Evolutionary conservation across 1,140 invertebrate genomes (phyloP), one percentile per base, ranked within the genome.

Genomic region (Zaprionus gabonicus): DNA sequence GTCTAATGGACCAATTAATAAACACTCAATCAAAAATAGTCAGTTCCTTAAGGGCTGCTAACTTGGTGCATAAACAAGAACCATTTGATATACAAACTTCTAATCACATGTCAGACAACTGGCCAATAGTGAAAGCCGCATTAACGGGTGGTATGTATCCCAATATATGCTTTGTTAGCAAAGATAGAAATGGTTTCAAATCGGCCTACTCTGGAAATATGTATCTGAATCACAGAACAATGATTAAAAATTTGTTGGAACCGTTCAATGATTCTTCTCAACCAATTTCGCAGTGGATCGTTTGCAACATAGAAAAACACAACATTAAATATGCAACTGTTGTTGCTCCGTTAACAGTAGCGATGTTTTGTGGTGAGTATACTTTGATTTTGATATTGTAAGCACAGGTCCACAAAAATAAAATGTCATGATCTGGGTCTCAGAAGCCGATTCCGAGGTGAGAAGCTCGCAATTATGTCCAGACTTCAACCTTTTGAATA

Each of bases 51-150:
- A 94, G 97, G 71, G 96, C 97, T 0, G 95, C 96, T 0, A 96
- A 97, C 6, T 96, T 99, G 82, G 95, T 99, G 1, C 95, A 96
- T 66, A 94, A 95, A 0, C 94, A 96, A 80, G 97, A 96, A 1
- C 94, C 95, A 4, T 95, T 96, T 1, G 96, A 97, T 84, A 96
- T 98, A 28, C 93, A 95, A 77, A 95, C 96, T 76, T 93, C 97
- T 4, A 99, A 99, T 93, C 92, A 94, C 0, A 97, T 98, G 93
- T 97, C 98, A 1, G 96, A 97, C 81, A 97, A 97, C 93, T 99
- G 98, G 98, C 95, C 97, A 15, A 95, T 98, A 13, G 96, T 99
- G 0, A 99, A 99, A 93, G 98, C 97, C 3, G 97, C 97, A 4
- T 91, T 99, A 4, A 95, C 96, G 57, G 96, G 96, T 28, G 98